Conservation (phyloP, 2,888 invertebrate species). For the Sycophila texana region DNA sequence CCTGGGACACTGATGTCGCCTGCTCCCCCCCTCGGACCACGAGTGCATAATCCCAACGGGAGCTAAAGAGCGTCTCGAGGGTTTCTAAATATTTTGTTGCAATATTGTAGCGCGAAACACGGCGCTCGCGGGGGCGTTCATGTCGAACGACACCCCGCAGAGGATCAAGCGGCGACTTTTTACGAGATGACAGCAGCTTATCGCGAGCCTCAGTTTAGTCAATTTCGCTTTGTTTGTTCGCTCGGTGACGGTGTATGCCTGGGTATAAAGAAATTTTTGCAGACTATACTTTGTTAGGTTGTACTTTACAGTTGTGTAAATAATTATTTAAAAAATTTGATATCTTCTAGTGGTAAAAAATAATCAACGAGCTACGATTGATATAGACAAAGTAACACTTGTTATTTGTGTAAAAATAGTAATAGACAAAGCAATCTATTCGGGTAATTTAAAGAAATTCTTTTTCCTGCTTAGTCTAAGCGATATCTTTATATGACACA, state of each 20-base stretch:
- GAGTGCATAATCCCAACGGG: conserved; percentile 57
- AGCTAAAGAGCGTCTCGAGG: conserved; percentile 64
- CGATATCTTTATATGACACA: no score
- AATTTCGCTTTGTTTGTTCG: conserved; percentile 7
- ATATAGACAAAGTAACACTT: background rate
- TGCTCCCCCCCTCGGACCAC: conserved; percentile 34
- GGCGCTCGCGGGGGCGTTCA: conserved; percentile 62
- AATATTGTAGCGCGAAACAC: conserved; percentile 53
- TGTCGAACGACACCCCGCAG: conserved; percentile 67
- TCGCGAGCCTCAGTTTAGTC: background rate
- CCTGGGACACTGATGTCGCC: conserved; percentile 31
- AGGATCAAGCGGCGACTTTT: conserved; percentile 69
- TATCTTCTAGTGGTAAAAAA: no score
- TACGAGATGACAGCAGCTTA: conserved; percentile 56
- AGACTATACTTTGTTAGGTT: background rate
- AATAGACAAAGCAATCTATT: no score
- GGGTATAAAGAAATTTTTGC: no score
- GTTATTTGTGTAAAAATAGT: no score
- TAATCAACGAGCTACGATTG: background rate
- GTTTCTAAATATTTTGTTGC: conserved; percentile 68
- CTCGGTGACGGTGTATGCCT: background rate
- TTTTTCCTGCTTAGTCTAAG: no score
- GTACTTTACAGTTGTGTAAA: no score
- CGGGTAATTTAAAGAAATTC: no score
- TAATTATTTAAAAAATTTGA: no score